Base-by-base conservation (phyloP, 2,888 invertebrate genomes). In the Caenorhabditis wallacei region DNA sequence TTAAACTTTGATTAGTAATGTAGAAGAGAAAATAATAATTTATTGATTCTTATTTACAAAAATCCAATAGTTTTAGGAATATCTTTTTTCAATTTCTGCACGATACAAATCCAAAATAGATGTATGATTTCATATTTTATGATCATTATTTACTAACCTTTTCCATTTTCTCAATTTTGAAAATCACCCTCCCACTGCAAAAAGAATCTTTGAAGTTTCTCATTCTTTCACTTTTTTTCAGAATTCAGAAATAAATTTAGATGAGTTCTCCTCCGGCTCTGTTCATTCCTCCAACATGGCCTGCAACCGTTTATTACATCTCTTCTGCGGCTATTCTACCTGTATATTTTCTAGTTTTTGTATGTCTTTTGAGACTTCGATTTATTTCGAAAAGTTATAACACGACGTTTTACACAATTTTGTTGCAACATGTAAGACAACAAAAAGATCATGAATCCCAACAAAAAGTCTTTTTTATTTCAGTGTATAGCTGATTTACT, bases 371-470 rank as follows among this genome's bases (percentile, higher is more conserved):
- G 13, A 8, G 46, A n/a, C 48, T 70, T 20, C 43, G 70, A 48
- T 22, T 7, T 30, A 18, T 57, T 10, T 57, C 70, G 0, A 48
- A 46, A 48, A 35, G 35, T 5, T 70, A 57, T n/a, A 46, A 57
- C n/a, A 70, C 70, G 2, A 70, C 70, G 1, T 70, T 70, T n/a
- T 70, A 70, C 48, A 70, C 70, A 8, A 40, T 70, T 7, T 35
- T 70, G 26, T 30, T 70, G 37, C 70, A 70, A 54, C 70, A 70
- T 59, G 70, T 69, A 43, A n/a, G n/a, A n/a, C n/a, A n/a, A n/a
- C n/a, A n/a, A n/a, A n/a, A n/a, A n/a, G n/a, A n/a, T n/a, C n/a
- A n/a, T n/a, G 13, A 30, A 18, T 30, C 30, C 3, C 30, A n/a
- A 11, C 11, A 2, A 40, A 40, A 7, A 46, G 10, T 16, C 2